Evolutionary conservation across 2,113 vertebrate species (phyloP), one percentile per base, ranked within the genome.

Genomic region (Caranx ignobilis): DNA sequence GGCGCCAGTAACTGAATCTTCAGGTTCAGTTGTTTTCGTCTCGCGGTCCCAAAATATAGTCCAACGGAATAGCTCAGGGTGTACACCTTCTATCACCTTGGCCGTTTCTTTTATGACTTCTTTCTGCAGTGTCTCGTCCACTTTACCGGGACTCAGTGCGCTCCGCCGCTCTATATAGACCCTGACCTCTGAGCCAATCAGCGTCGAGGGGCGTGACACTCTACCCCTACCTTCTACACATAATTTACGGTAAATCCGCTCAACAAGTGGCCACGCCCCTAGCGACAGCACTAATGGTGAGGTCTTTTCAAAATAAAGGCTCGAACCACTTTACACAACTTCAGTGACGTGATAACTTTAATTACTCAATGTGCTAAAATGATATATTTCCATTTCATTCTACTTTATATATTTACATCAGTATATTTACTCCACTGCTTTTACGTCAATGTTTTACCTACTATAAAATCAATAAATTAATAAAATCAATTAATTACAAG

Each of bases 141-240:
- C 54, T 62, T 21, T 1, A 21, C 71, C 69, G 43, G 8, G 0
- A 0, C 15, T 41, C 39, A 10, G 7, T 0, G 39, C 10, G 39
- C 39, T 2, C 39, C 1, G 45, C 57, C 3, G 35, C 34, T 37
- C 31, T 77, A 60, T 91, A 87, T 54, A 57, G 1, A 3, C n/a
- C 8, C 1, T 5, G 0, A 15, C 6, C 87, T 74, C 54, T 81
- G 60, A 1, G 3, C 77, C 80, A 89, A 89, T 87, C 89, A 81
- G 43, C 18, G 70, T 11, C 57, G 43, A 13, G 47, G 2, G 56
- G 35, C 48, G 81, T 62, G 11, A 19, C 19, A n/a, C 48, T 16
- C 60, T 19, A 2, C 62, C 3, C 0, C 62, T 15, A 3, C 21
- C 56, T 19, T 48, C 62, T 2, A 26, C 67, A 52, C 39, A 26